Base-by-base conservation (phyloP, 1,140 invertebrate species). In the Cheumatopsyche charites region DNA sequence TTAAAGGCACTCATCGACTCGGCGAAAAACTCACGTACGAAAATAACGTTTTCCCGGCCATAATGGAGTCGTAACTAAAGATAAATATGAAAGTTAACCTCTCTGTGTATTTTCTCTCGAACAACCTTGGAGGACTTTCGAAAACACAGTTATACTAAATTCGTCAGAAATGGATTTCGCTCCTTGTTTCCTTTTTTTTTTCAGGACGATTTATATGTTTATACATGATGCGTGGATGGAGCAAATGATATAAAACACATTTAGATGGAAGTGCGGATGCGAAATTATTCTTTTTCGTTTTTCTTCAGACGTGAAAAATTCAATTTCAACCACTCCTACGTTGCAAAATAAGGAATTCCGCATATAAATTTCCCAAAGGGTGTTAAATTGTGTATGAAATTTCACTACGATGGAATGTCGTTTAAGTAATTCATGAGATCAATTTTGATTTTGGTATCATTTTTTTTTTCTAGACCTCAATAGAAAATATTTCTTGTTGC, bases 1-100 rank as follows among this genome's bases (percentile, higher is more conserved):
- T 52, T 52, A 52, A n/a, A 52, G 47, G 47, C 47, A 52, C 47
- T 52, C n/a, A 52, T 52, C 47, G 19, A 17, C 47, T 17, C 47
- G 19, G 47, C 9, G 47, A 15, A 52, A 52, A 52, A 52, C 47
- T 52, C 15, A 52, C 47, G 47, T 52, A 52, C 47, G 15, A 17
- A 52, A 52, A 17, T 52, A 52, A 52, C 19, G 19, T 52, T 11
- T 52, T 17, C 45, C 47, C 47, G n/a, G n/a, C 47, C 15, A 7
- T 47, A 47, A 47, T 47, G 45, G 45, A 47, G 15, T 47, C 45
- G 45, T 47, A 47, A 47, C 45, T 13, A 47, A 47, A 47, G 45
- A 47, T 13, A 47, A 47, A 17, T 17, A 17, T 47, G 13, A 47
- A 52, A 52, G 47, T 52, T 52, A 52, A 52, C n/a, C n/a, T n/a